Evolutionary conservation across 2,888 invertebrate genomes (phyloP), one percentile per base, ranked within the genome.

Genomic region (Escarpia spicata): DNA sequence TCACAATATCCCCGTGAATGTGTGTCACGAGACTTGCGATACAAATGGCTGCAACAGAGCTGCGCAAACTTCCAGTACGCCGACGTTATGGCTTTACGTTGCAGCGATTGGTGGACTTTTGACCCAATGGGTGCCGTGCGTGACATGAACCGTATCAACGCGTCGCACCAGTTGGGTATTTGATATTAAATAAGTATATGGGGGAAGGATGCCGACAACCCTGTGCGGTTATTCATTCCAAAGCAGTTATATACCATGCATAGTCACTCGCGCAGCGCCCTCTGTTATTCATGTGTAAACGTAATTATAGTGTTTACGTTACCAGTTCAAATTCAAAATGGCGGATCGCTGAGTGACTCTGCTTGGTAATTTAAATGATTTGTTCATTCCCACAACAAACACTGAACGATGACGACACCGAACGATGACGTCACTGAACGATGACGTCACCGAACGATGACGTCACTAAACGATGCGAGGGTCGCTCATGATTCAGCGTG

Each of bases 41-140:
- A 75, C 75, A 26, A n/a, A 75, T n/a, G 75, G 75, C 75, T 75
- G 75, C 75, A 75, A 75, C 75, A 75, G 19, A 75, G 75, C 75
- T 15, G 19, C 75, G 26, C 19, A n/a, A 26, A 75, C 75, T 6
- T 75, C 75, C 75, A 26, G 75, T 26, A 26, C 75, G n/a, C 75
- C 75, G 75, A 75, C 75, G 75, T 75, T 75, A 75, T 75, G 75
- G 75, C 75, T 75, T 75, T 75, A 75, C 75, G 19, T 75, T 6
- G 75, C n/a, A 75, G 26, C 75, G 75, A 75, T 75, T 75, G 75
- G 75, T 75, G 26, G 75, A 75, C 19, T 75, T 19, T 4, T 75
- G 75, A 19, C n/a, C 19, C 75, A n/a, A 75, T 75, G 75, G 75
- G 19, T 75, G 75, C 75, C 75, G 75, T 26, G 75, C 26, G 75